phyloP scores from a whole-genome alignment of 2,113 vertebrate species.

The Corydoras maculifer region DNA sequence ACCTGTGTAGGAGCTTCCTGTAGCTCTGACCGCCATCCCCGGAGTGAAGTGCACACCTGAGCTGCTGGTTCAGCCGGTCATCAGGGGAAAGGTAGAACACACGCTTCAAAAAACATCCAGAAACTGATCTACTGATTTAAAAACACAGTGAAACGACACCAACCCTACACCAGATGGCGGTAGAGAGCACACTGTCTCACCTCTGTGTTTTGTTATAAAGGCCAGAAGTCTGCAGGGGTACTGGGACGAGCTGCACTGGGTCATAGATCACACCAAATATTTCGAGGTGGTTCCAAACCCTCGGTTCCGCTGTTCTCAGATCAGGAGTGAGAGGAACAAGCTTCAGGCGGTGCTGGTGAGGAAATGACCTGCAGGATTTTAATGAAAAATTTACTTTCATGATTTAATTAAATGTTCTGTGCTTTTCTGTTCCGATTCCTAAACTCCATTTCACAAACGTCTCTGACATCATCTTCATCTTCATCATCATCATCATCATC shows the following conservation, averaged over 20 bases:
- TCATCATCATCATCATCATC: too few relatives aligned
- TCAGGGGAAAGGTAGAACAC: slow-evolving; percentile 71
- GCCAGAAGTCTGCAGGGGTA: slow-evolving; percentile 71
- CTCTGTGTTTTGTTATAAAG: slow-evolving; percentile 47
- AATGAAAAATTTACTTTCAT: too few relatives aligned
- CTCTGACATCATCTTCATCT: too few relatives aligned
- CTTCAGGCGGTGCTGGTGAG: slow-evolving; percentile 44
- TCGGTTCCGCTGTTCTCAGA: slow-evolving; percentile 65
- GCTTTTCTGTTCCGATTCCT: neutral
- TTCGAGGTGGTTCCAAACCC: slow-evolving; percentile 66
- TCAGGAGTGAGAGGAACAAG: slow-evolving; percentile 67
- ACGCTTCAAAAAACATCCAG: neutral
- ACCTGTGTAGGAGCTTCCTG: slow-evolving; percentile 47
- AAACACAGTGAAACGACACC: too few relatives aligned
- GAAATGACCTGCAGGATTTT: too few relatives aligned
- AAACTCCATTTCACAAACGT: too few relatives aligned
- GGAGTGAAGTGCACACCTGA: slow-evolving; percentile 75
- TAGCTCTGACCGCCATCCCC: slow-evolving; percentile 66
- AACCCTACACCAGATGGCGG: neutral
- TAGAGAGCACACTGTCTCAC: neutral
- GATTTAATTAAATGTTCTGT: too few relatives aligned
- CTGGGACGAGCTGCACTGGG: slow-evolving; percentile 82
- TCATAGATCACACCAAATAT: slow-evolving; percentile 76
- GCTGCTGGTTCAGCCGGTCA: slow-evolving; percentile 67
- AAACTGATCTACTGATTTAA: too few relatives aligned